These are phyloP conservation scores for Lutjanus campechanus DNA, from an alignment of 2,797 vertebrate species.

Conservation along the genomic window DNA sequence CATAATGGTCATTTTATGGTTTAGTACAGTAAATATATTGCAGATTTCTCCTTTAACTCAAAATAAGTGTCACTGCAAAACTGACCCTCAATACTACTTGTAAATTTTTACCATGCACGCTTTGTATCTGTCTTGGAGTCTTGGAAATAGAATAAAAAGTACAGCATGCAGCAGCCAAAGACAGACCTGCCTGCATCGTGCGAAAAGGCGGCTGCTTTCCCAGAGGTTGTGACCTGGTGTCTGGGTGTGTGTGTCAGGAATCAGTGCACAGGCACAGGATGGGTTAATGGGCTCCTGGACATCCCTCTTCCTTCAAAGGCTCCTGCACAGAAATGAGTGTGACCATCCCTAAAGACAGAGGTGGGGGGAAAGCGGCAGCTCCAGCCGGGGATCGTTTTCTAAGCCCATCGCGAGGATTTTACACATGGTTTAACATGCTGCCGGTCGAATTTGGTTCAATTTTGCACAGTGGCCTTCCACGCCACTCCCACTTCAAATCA, in stretches of 20 bases:
- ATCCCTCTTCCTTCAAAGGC: constrained; percentile 76
- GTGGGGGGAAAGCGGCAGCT: constrained; percentile 50
- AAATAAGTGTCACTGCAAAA: constrained; percentile 50
- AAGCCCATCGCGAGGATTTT: constrained; percentile 80
- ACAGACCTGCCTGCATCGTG: constrained; percentile 2
- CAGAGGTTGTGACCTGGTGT: constrained; percentile 58
- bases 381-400: constrained; percentile 78
- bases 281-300: constrained; percentile 76
- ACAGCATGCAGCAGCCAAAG: constrained; percentile 7
- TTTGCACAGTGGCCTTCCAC: constrained; percentile 77
- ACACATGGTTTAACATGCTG: constrained; percentile 86
- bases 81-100: constrained; percentile 18
- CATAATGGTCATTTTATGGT: too few relatives aligned
- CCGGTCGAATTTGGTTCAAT: constrained; percentile 81
- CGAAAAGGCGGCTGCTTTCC: constrained; percentile 24
- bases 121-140: background rate
- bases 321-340: constrained; percentile 70
- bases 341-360: constrained; percentile 79
- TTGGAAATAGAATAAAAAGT: constrained; percentile 13
- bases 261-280: constrained; percentile 48
- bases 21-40: too few relatives aligned
- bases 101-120: background rate
- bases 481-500: constrained; percentile 78
- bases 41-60: constrained; percentile 1
- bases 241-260: constrained; percentile 52